Evolutionary conservation across 30 jellyfish, hydroid and myxozoan species (phyloP).

Genomic region (Clytia hemisphaerica): DNA sequence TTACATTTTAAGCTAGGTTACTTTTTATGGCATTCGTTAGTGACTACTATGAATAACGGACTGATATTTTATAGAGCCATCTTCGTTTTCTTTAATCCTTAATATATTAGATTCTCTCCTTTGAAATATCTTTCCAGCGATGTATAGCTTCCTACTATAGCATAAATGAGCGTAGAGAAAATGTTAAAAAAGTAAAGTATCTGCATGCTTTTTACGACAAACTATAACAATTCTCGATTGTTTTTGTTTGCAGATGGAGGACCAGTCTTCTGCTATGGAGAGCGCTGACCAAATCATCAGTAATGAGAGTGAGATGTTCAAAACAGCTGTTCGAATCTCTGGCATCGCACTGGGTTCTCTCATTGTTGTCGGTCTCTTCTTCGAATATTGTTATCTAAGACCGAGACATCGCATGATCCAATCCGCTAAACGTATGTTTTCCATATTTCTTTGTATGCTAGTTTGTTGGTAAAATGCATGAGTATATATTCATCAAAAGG

Average conservation of each 20-base stretch:
- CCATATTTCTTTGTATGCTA: too few relatives aligned
- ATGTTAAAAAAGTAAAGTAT: too few relatives aligned
- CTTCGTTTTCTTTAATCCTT: background rate
- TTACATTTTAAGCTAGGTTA: too few relatives aligned
- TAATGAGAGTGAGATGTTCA: constrained; percentile 38
- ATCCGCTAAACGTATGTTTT: constrained; percentile 70
- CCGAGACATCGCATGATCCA: constrained; percentile 66
- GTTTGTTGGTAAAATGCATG: too few relatives aligned
- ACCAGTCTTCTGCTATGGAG: constrained; percentile 47
- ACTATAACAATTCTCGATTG: background rate
- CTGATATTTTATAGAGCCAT: background rate
- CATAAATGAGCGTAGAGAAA: too few relatives aligned
- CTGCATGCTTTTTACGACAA: too few relatives aligned
- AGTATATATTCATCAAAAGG: too few relatives aligned
- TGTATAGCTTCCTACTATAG: too few relatives aligned
- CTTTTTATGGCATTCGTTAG: too few relatives aligned
- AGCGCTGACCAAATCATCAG: constrained; percentile 45
- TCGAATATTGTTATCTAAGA: constrained; percentile 57
- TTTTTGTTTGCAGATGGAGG: constrained; percentile 17
- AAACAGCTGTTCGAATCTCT: constrained; percentile 15
- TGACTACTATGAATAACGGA: too few relatives aligned
- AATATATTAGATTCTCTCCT: too few relatives aligned
- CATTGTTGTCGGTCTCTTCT: constrained; percentile 54
- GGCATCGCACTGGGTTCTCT: constrained; percentile 19
- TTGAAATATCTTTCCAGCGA: too few relatives aligned